These are phyloP conservation scores for Hypsopygia costalis DNA, from an alignment of 2,888 invertebrate species.

Conservation along the genomic window DNA sequence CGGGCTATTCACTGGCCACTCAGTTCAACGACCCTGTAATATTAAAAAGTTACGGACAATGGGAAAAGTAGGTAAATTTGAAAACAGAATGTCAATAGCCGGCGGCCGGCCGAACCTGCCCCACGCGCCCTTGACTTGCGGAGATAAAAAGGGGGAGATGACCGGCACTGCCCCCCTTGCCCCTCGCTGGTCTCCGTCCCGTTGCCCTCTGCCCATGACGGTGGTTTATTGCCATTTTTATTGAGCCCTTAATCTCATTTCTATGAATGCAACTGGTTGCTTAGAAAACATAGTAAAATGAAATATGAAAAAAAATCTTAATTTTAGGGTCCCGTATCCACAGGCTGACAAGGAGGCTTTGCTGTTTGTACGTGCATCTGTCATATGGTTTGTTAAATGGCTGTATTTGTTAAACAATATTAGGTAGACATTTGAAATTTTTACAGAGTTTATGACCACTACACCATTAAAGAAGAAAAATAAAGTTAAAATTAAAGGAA, in stretches of 20 bases:
- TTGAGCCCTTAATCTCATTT: constrained; percentile 47
- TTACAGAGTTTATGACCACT: no score
- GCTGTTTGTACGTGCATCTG: no score
- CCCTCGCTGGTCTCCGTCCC: constrained; percentile 18
- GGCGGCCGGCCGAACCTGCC: constrained; percentile 76
- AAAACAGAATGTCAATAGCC: constrained; percentile 80
- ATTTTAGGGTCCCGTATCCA: no score
- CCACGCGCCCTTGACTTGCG: constrained; percentile 78
- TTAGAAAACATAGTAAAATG: constrained; percentile 18
- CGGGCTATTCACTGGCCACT: constrained; percentile 55
- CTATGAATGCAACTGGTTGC: constrained; percentile 50
- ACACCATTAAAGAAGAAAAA: no score
- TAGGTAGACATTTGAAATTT: no score
- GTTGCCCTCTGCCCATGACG: constrained; percentile 47
- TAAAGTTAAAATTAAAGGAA: no score
- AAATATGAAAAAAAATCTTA: no score
- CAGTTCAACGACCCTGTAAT: constrained; percentile 64
- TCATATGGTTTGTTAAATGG: no score
- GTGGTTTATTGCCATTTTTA: constrained; percentile 63
- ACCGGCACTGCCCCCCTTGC: constrained; percentile 51
- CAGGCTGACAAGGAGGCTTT: no score
- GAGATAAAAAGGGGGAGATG: constrained; percentile 76
- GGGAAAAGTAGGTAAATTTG: constrained; percentile 77
- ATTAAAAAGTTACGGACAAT: constrained; percentile 78
- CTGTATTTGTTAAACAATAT: no score